Conservation (phyloP, 2,888 invertebrate genomes). For the Meteorus cinctellus region DNA sequence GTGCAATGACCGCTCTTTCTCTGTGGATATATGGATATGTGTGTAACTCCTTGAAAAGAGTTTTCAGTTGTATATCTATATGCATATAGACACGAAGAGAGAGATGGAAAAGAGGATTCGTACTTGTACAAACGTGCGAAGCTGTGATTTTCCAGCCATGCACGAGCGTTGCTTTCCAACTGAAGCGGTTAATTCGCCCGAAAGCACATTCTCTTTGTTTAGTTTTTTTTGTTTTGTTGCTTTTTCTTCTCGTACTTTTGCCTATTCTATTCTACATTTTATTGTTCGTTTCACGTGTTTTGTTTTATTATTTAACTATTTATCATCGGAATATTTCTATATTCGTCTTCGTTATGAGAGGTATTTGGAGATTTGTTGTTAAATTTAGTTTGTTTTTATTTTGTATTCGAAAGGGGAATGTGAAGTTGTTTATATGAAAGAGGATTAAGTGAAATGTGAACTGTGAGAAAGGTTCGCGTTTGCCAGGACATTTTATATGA, state of each 20-base stretch:
- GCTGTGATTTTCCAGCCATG: conserved; percentile 34
- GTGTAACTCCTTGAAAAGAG: conserved; percentile 41
- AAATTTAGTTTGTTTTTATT: background rate
- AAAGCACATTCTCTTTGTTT: conserved; percentile 34
- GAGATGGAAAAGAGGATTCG: background rate
- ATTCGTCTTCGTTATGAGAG: background rate
- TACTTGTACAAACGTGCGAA: conserved; percentile 20
- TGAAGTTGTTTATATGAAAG: too few relatives aligned
- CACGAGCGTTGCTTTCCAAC: conserved; percentile 31
- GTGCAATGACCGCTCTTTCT: conserved; percentile 38
- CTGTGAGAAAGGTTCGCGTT: too few relatives aligned
- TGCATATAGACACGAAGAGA: background rate
- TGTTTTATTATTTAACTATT: background rate
- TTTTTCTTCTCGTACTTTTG: conserved; percentile 9
- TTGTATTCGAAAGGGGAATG: too few relatives aligned
- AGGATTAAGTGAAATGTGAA: too few relatives aligned
- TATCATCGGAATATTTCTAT: background rate
- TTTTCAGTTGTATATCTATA: conserved; percentile 23
- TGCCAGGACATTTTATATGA: too few relatives aligned
- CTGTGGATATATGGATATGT: conserved; percentile 6
- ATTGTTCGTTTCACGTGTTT: background rate
- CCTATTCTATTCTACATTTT: background rate
- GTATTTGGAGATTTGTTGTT: background rate
- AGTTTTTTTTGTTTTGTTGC: conserved; percentile 9
- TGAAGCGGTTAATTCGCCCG: conserved; percentile 39